These are phyloP conservation scores for Incurvaria masculella DNA, from an alignment of 2,888 invertebrate species.

Conservation along the genomic window DNA sequence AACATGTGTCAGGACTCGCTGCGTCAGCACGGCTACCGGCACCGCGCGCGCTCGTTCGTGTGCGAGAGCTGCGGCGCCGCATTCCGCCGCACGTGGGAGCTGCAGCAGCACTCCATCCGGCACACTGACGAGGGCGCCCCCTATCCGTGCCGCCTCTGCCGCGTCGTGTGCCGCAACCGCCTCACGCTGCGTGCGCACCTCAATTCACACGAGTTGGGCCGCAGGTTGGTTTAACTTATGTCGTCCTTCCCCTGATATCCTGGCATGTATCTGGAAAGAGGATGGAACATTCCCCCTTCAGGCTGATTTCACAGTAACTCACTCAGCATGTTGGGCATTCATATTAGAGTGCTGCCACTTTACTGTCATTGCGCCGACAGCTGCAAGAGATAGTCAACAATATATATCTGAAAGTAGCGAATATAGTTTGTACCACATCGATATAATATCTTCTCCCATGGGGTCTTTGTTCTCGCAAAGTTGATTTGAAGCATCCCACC, in stretches of 20 bases:
- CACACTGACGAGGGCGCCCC: conserved; percentile 14
- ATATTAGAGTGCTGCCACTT: no score
- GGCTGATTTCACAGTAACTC: no score
- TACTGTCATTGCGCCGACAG: no score
- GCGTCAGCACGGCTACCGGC: conserved; percentile 16
- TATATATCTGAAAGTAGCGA: no score
- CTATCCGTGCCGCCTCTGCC: conserved; percentile 13
- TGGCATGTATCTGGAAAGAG: no score
- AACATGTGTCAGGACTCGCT: conserved; percentile 14
- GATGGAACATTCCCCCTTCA: no score
- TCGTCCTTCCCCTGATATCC: background rate
- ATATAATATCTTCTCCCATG: no score
- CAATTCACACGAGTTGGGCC: conserved; percentile 12
- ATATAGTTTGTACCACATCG: no score
- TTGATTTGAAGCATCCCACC: no score
- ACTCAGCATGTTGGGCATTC: no score
- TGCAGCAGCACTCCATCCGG: conserved; percentile 16
- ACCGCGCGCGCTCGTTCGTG: conserved; percentile 13
- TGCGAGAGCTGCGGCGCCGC: conserved; percentile 17
- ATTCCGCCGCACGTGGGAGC: conserved; percentile 18
- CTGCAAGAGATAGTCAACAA: background rate
- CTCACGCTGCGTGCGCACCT: conserved; percentile 15
- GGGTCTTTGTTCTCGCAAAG: no score
- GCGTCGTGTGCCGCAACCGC: conserved; percentile 15
- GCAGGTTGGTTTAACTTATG: conserved; percentile 7